phyloP scores from a whole-genome alignment of 2,888 invertebrate species.

The Rhingia rostrata region DNA sequence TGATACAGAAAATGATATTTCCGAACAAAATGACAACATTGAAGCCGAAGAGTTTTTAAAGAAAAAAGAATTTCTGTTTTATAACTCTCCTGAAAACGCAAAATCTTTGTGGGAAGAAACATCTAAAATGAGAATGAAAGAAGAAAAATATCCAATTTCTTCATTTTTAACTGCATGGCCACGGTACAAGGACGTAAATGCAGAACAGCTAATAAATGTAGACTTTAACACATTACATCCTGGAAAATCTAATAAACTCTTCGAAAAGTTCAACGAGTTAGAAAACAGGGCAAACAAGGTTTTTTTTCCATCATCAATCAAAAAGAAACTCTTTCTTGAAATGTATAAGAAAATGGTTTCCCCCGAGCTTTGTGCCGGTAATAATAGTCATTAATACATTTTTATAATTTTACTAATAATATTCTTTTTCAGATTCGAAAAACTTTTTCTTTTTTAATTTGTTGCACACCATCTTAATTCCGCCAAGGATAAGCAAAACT shows the following conservation, averaged over 20 bases:
- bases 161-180: background rate
- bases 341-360: background rate
- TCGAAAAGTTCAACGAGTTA: background rate
- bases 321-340: slow-evolving; percentile 7
- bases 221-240: background rate
- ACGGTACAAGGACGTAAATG: background rate
- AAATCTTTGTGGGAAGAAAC: background rate
- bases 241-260: background rate
- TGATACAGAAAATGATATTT: background rate
- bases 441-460: slow-evolving; percentile 10
- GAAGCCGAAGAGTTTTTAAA: background rate
- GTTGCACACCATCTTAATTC: slow-evolving; percentile 10
- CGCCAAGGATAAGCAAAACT: slow-evolving; percentile 18
- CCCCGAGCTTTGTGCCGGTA: background rate
- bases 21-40: background rate
- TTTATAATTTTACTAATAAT: background rate
- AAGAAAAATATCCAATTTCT: background rate
- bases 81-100: background rate
- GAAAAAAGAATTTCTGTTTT: background rate
- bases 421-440: background rate
- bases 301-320: background rate
- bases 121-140: background rate
- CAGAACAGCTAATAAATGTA: background rate
- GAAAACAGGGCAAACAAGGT: background rate
- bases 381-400: background rate